These are phyloP conservation scores for Tachypleus tridentatus DNA, from an alignment of 1,140 invertebrate genomes.

Conservation along the genomic window DNA sequence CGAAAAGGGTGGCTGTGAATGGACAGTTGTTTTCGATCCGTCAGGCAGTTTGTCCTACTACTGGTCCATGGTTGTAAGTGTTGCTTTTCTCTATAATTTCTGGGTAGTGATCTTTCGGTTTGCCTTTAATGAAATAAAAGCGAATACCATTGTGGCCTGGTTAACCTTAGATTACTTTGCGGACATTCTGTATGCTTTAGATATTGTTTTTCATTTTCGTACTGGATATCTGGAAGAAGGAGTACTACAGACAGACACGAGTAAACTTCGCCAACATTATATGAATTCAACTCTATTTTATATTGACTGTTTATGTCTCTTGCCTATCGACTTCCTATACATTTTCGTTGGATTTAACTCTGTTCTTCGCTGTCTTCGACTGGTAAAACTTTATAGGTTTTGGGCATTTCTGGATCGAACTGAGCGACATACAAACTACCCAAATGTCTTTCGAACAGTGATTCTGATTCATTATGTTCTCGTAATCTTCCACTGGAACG, in stretches of 20 bases:
- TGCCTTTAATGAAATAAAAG: conserved; percentile 73
- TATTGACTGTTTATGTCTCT: conserved; percentile 92
- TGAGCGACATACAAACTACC: conserved; percentile 95
- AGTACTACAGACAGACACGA: conserved; percentile 88
- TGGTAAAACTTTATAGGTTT: conserved; percentile 95
- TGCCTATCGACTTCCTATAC: conserved; percentile 96
- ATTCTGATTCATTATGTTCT: conserved; percentile 90
- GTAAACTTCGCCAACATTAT: conserved; percentile 87
- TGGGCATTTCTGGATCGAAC: conserved; percentile 97
- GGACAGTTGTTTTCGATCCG: conserved; percentile 56
- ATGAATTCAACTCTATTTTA: conserved; percentile 99
- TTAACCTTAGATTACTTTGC: conserved; percentile 93
- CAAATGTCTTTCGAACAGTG: conserved; percentile 84
- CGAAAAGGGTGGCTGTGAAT: conserved; percentile 44
- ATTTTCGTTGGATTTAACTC: conserved; percentile 96
- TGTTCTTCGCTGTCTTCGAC: conserved; percentile 85
- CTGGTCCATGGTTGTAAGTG: conserved; percentile 92
- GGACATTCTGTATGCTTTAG: conserved; percentile 88
- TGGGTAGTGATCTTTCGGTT: conserved; percentile 98
- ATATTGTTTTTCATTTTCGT: conserved; percentile 94
- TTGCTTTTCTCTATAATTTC: conserved; percentile 97
- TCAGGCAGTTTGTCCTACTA: conserved; percentile 86
- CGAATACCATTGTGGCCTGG: conserved; percentile 77
- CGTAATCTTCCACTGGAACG: conserved; percentile 99
- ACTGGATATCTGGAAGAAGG: conserved; percentile 94